Base-by-base conservation (phyloP, 2,888 invertebrate genomes). In the Lissocephala sabroskyi region DNA sequence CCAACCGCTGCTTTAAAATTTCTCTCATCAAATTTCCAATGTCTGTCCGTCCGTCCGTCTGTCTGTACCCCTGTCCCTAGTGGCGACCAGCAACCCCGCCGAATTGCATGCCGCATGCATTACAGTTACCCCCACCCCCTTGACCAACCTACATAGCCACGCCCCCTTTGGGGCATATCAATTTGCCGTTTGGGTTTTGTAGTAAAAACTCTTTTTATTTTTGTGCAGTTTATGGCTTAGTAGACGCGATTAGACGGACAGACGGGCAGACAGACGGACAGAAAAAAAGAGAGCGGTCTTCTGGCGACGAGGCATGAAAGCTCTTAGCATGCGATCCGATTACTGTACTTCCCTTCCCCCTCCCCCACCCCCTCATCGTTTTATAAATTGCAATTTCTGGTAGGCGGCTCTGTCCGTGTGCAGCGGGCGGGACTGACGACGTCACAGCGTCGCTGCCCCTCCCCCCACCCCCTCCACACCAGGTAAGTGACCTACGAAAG, bases 321-420 rank as follows among this genome's bases (percentile, higher is more conserved):
- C 56, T 51, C 54, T 59, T 76, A 62, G 68, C 68, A 76, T 70
- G 77, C 68, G 77, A 70, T 73, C 68, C 62, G 65, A 73, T 70
- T 70, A 67, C 77, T 52, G 30, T 45, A 56, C 54, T 56, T 71
- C 42, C n/a, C n/a, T n/a, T n/a, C n/a, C n/a, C n/a, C n/a, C n/a
- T n/a, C n/a, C n/a, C n/a, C n/a, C n/a, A n/a, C n/a, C n/a, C n/a
- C n/a, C n/a, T n/a, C n/a, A n/a, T n/a, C n/a, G n/a, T 16, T 16
- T 16, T 35, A 35, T 35, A 23, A 23, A 23, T 5, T 5, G 23
- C 7, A 23, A 5, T 23, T 23, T 23, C 7, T n/a, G 30, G 30
- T 16, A n/a, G 18, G 37, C 36, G 17, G 17, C 37, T n/a, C n/a
- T 30, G 4, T 16, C 16, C 19, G 19, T 37, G 37, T 37, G 37